Evolutionary conservation across 1,140 invertebrate genomes (phyloP).

Genomic region (Amyelois transitella): DNA sequence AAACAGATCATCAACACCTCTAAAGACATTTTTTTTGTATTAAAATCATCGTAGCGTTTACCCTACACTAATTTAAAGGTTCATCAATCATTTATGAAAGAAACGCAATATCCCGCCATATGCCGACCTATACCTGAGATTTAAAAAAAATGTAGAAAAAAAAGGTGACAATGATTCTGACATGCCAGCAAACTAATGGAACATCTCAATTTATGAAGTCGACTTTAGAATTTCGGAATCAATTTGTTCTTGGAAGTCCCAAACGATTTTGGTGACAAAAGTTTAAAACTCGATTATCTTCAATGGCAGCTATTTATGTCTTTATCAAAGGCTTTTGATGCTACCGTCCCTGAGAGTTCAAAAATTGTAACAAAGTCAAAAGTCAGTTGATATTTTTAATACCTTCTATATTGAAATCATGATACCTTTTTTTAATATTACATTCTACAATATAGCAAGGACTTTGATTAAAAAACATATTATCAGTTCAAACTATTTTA

Average conservation of each 20-base stretch:
- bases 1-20: conserved; percentile 39
- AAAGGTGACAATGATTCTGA: conserved; percentile 55
- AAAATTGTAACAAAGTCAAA: conserved; percentile 5
- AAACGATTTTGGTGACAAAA: conserved; percentile 21
- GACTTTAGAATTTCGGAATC: conserved; percentile 31
- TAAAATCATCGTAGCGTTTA: conserved; percentile 32
- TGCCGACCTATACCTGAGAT: conserved; percentile 44
- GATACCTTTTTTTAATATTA: too few relatives aligned
- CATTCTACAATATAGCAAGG: too few relatives aligned
- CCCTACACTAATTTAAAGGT: conserved; percentile 43
- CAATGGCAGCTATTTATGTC: conserved; percentile 21
- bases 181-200: conserved; percentile 43
- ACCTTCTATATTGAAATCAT: conserved; percentile 7
- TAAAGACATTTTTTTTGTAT: conserved; percentile 22
- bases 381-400: conserved; percentile 9
- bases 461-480: too few relatives aligned
- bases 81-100: conserved; percentile 56
- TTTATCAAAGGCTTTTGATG: conserved; percentile 32
- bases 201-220: conserved; percentile 62
- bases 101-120: conserved; percentile 45
- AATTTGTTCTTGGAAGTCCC: conserved; percentile 48
- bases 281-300: conserved; percentile 24
- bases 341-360: conserved; percentile 14
- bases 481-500: not conserved
- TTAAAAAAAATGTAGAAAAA: conserved; percentile 33